Evolutionary conservation across 2,888 invertebrate genomes (phyloP).

Genomic region (Andrena marginata): DNA sequence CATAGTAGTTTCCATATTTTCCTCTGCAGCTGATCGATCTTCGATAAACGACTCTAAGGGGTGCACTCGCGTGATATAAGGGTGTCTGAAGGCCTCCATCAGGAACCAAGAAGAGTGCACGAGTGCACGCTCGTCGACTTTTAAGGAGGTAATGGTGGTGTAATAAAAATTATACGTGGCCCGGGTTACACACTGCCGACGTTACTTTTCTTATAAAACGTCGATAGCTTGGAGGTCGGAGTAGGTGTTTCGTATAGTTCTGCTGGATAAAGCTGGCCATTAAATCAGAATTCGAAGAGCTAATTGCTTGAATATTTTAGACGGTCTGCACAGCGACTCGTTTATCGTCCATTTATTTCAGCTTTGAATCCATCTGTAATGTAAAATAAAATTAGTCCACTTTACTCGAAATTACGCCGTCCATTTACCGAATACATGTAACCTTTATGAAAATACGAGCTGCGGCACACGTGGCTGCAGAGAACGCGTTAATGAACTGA

Average conservation of each 20-base stretch:
- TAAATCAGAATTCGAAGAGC: not conserved
- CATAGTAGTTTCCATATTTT: conserved; percentile 1
- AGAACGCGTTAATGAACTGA: not conserved
- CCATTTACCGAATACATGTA: not conserved
- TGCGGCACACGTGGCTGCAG: not conserved
- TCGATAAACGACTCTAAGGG: conserved; percentile 16
- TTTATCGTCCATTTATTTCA: not conserved
- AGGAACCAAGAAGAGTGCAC: not conserved
- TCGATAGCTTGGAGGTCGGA: not conserved
- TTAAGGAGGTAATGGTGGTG: conserved; percentile 37
- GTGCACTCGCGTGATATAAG: conserved; percentile 1
- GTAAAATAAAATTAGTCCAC: not conserved
- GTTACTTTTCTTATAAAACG: conserved; percentile 3
- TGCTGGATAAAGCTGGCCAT: not conserved
- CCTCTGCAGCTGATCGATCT: conserved; percentile 4
- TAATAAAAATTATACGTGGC: conserved; percentile 40
- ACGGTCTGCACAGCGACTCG: not conserved
- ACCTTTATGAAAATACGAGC: not conserved
- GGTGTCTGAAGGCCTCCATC: not conserved
- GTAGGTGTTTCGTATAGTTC: not conserved
- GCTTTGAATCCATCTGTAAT: not conserved
- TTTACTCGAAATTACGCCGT: not conserved
- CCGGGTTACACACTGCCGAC: conserved; percentile 11
- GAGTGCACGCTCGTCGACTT: conserved; percentile 35
- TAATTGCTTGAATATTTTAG: not conserved